Evolutionary conservation across 2,113 vertebrate genomes (phyloP).

Genomic region (Nannobrachium achirus): DNA sequence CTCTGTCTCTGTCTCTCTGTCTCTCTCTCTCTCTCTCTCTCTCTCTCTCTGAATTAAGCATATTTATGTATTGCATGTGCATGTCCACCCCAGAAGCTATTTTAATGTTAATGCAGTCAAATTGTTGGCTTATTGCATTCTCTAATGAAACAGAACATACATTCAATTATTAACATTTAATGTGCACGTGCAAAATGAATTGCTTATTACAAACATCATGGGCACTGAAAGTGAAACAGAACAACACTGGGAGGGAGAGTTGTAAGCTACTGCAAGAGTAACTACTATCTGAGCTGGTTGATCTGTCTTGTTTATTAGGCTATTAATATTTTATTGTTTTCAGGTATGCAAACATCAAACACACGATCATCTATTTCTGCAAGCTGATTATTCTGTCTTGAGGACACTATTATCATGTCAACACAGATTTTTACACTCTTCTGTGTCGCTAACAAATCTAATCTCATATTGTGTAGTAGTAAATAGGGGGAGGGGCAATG

Average conservation of each 20-base stretch:
- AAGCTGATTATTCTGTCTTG: too few species aligned
- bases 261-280: background rate
- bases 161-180: background rate
- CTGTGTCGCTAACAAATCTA: too few species aligned
- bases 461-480: conserved; percentile 28
- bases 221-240: conserved; percentile 15
- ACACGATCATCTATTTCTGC: too few species aligned
- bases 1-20: background rate
- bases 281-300: background rate
- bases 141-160: background rate
- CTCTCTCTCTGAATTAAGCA: background rate
- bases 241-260: conserved; percentile 17
- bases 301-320: background rate
- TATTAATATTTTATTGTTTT: too few species aligned
- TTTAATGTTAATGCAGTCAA: conserved; percentile 4
- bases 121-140: conserved; percentile 3
- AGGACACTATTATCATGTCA: too few species aligned
- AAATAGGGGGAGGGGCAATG: background rate
- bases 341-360: too few species aligned
- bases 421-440: too few species aligned
- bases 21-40: conserved; percentile 4
- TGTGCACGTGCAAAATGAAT: background rate
- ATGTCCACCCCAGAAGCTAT: background rate
- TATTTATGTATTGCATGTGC: background rate
- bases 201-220: conserved; percentile 11